A percentile compares a stretch with the other conserved stretches of the same genome.
Evolutionary conservation across 2,888 invertebrate genomes (phyloP).

Genomic region (Agrotis ipsilon): DNA sequence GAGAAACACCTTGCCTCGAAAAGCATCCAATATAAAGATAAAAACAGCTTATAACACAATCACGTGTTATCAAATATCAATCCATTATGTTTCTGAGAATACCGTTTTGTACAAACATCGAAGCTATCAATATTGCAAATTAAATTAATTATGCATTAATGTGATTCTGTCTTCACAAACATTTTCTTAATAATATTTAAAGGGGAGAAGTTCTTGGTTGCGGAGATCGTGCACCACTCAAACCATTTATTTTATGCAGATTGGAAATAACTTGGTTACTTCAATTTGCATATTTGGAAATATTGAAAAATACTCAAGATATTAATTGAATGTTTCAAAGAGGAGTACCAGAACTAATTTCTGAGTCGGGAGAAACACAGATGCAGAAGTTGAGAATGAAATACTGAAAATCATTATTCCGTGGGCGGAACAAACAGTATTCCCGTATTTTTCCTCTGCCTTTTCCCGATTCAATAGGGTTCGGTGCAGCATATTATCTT

Average conservation of each 20-base stretch:
- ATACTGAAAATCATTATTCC: conserved; percentile 1
- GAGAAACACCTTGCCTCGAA: no score
- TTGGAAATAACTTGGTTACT: conserved; percentile 45
- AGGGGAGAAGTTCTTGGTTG: conserved; percentile 32
- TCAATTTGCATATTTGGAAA: conserved; percentile 49
- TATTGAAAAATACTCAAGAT: conserved; percentile 40
- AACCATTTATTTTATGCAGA: conserved; percentile 44
- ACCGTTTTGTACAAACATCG: background rate
- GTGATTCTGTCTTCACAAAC: conserved; percentile 13
- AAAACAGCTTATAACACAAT: no score
- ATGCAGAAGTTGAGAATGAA: conserved; percentile 7
- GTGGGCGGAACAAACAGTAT: background rate
- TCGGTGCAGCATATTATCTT: no score
- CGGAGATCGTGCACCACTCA: conserved; percentile 23
- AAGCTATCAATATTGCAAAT: background rate
- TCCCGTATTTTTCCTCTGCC: no score
- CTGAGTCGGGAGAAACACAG: background rate
- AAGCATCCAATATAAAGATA: no score
- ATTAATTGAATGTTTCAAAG: conserved; percentile 25
- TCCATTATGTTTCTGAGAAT: no score
- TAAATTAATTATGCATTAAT: background rate
- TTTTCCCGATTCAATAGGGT: no score
- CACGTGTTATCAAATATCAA: no score
- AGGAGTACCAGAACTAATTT: background rate
- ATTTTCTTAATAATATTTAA: conserved; percentile 45